Evolutionary conservation across 2,888 invertebrate genomes (phyloP).

Genomic region (Conistra vaccinii): DNA sequence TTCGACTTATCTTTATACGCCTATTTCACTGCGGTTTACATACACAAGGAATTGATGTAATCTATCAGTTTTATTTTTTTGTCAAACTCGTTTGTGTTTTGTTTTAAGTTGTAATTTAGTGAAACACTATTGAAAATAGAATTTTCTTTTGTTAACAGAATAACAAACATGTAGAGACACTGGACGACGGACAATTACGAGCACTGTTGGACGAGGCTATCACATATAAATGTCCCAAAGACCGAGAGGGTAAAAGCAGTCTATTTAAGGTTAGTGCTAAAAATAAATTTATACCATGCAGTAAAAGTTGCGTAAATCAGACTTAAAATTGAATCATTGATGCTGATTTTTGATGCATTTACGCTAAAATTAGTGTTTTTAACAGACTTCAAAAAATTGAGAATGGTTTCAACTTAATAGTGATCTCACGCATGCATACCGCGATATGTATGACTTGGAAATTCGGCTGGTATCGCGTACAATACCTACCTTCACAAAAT

Average conservation of each 20-base stretch:
- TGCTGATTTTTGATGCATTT: slow-evolving; percentile 1
- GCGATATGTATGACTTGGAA: background rate
- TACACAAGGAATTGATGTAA: background rate
- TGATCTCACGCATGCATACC: background rate
- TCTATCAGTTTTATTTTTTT: background rate
- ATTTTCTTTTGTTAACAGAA: slow-evolving; percentile 79
- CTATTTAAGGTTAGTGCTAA: slow-evolving; percentile 92
- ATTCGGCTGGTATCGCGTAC: background rate
- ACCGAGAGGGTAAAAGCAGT: slow-evolving; percentile 95
- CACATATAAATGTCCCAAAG: slow-evolving; percentile 96
- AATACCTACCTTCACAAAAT: background rate
- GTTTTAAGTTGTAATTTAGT: background rate
- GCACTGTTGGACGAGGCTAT: slow-evolving; percentile 96
- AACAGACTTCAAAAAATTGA: too few species aligned
- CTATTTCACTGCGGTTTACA: background rate
- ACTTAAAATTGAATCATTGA: background rate
- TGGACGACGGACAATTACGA: slow-evolving; percentile 94
- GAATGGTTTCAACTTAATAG: too few species aligned
- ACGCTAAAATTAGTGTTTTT: background rate
- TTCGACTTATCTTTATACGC: background rate
- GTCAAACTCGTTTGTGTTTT: background rate
- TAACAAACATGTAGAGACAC: slow-evolving; percentile 89
- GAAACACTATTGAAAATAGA: background rate
- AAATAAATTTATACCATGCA: slow-evolving; percentile 11
- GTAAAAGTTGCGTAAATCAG: slow-evolving; percentile 12